phyloP scores from a whole-genome alignment of 2,888 invertebrate species.

The Caenorhabditis plicata region DNA sequence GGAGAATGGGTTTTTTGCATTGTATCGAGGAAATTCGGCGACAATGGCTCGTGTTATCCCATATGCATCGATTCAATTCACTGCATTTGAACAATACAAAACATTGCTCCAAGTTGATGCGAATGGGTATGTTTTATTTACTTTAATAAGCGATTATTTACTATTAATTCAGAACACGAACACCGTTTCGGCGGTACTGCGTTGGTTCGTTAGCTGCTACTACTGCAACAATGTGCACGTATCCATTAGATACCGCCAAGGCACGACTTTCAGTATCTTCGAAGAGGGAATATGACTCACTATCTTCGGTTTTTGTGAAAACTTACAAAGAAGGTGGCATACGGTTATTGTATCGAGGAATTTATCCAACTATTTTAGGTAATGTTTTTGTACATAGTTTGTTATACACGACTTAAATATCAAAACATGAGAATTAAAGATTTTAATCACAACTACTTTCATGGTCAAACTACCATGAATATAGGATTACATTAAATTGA shows the following conservation, averaged over 20 bases:
- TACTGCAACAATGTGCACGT: conserved; percentile 89
- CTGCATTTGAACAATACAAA: conserved; percentile 96
- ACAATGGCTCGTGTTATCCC: conserved; percentile 96
- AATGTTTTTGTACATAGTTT: no score
- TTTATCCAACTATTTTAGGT: conserved; percentile 46
- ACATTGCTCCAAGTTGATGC: conserved; percentile 71
- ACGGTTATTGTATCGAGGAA: conserved; percentile 54
- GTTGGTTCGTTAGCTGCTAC: conserved; percentile 94
- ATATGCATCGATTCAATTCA: conserved; percentile 95
- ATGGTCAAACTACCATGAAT: no score
- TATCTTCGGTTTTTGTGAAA: conserved; percentile 52
- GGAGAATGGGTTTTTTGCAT: conserved; percentile 78
- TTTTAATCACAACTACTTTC: no score
- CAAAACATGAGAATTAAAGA: no score
- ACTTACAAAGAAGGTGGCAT: conserved; percentile 55
- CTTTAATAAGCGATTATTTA: background rate
- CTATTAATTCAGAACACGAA: conserved; percentile 60
- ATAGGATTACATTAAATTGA: no score
- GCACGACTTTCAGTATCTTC: conserved; percentile 67
- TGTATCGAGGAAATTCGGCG: conserved; percentile 88
- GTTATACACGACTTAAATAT: no score
- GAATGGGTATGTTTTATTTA: conserved; percentile 27
- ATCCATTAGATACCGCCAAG: conserved; percentile 92
- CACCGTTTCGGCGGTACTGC: conserved; percentile 74
- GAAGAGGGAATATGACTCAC: conserved; percentile 31